Conservation (phyloP, 2,113 vertebrate genomes). For the Neotoma lepida region DNA sequence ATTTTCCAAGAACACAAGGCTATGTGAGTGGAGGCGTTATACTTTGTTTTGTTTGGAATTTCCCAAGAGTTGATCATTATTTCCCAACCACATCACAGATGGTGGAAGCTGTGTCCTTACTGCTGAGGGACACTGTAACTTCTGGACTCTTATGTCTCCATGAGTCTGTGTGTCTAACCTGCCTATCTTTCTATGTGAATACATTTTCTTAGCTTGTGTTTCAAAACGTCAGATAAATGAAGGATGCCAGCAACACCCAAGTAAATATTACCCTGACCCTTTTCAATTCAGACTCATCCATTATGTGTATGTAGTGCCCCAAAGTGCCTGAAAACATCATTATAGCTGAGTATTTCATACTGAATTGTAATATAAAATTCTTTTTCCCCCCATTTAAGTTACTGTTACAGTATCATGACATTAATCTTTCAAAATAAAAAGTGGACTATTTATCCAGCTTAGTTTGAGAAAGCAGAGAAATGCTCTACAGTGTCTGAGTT, state of each 20-base stretch:
- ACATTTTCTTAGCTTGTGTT: background rate
- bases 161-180: background rate
- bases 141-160: background rate
- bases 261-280: background rate
- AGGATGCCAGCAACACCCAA: background rate
- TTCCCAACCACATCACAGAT: background rate
- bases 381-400: background rate
- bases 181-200: background rate
- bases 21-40: background rate
- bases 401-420: background rate
- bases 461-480: background rate
- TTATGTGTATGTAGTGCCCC: background rate
- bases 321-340: background rate
- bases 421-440: constrained; percentile 17
- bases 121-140: background rate
- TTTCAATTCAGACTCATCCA: background rate
- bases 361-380: background rate
- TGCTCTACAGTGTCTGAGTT: background rate
- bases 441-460: background rate
- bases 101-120: background rate
- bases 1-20: background rate
- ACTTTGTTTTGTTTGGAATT: background rate
- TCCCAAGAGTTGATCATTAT: background rate
- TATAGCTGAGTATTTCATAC: background rate
- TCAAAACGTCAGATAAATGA: background rate